These are phyloP conservation scores for Drosophila mettleri DNA, from an alignment of 2,888 invertebrate genomes.

Conservation along the genomic window DNA sequence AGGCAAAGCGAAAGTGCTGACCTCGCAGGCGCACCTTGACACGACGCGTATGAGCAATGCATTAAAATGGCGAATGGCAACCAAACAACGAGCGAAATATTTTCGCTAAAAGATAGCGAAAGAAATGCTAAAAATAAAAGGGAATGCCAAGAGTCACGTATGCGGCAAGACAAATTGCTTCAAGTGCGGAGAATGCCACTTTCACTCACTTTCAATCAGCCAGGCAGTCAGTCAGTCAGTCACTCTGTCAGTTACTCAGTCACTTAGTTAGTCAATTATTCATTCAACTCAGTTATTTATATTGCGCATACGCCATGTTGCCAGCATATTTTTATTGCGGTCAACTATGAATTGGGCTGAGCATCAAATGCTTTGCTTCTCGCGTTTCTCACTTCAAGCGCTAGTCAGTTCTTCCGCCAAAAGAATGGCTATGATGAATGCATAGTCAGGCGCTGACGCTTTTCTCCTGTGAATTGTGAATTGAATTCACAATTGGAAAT, in stretches of 20 bases:
- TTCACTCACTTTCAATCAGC: constrained; percentile 44
- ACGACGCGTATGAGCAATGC: constrained; percentile 57
- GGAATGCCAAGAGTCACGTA: constrained; percentile 70
- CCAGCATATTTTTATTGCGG: constrained; percentile 69
- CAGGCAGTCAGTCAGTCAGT: constrained; percentile 9
- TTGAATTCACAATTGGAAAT: neutral
- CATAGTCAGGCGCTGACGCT: neutral
- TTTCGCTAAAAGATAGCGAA: constrained; percentile 31
- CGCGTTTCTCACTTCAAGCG: constrained; percentile 25
- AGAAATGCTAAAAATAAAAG: constrained; percentile 20
- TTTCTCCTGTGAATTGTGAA: neutral
- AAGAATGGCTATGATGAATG: neutral
- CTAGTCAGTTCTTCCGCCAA: constrained; percentile 6
- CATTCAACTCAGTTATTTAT: constrained; percentile 72
- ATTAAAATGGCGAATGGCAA: constrained; percentile 49
- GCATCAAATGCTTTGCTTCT: constrained; percentile 37
- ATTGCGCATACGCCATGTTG: constrained; percentile 75
- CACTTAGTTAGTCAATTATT: constrained; percentile 21
- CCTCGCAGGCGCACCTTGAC: constrained; percentile 71
- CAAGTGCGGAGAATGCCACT: constrained; percentile 62
- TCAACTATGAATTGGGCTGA: constrained; percentile 63
- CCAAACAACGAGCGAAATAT: constrained; percentile 42
- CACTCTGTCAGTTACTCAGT: constrained; percentile 50
- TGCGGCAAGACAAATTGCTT: constrained; percentile 74
- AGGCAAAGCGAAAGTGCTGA: constrained; percentile 54